Evolutionary conservation across 2,888 invertebrate species (phyloP), one percentile per base, ranked within the genome.

Genomic region (Helicoverpa assulta): DNA sequence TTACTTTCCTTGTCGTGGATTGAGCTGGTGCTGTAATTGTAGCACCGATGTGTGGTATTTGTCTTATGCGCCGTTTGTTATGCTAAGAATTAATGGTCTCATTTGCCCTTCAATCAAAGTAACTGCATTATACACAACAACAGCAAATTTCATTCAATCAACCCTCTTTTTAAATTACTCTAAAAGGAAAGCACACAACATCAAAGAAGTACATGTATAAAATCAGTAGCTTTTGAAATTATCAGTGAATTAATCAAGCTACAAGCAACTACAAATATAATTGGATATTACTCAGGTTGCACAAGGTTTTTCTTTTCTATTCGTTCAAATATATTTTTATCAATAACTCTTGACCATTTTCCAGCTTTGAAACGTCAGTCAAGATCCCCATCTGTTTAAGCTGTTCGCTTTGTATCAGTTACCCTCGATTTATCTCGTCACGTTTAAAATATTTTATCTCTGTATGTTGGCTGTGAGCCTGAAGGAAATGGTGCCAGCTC

Each of bases 381-480:
- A 40, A 53, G 50, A 40, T 57, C 29, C 26, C n/a, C 53, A 61
- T 73, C 50, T 61, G 43, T 61, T 66, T 66, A 59, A 47, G 56
- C 55, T 26, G 53, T 18, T 57, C 59, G 62, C 71, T 73, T 78
- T 70, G 69, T 78, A 67, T 73, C 53, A 57, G 62, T 57, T 75
- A 54, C 55, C 53, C 63, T 57, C 62, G 55, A 81, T 80, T 70
- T 73, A 82, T 75, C 57, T 60, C 58, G 72, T 66, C 56, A 68
- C 67, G 65, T 78, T 81, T 61, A 53, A 77, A 58, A 73, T 81
- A 66, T 78, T 79, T 73, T 78, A 78, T 78, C 79, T 65, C 79
- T 65, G 65, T 64, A 77, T 67, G 60, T 78, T 70, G 70, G 66
- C 74, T 61, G 47, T 1, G 43, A 53, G 67, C 77, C 62, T 56